Evolutionary conservation across 2,113 vertebrate genomes (phyloP), one percentile per base, ranked within the genome.

Genomic region (Chlorodrepanis virens): DNA sequence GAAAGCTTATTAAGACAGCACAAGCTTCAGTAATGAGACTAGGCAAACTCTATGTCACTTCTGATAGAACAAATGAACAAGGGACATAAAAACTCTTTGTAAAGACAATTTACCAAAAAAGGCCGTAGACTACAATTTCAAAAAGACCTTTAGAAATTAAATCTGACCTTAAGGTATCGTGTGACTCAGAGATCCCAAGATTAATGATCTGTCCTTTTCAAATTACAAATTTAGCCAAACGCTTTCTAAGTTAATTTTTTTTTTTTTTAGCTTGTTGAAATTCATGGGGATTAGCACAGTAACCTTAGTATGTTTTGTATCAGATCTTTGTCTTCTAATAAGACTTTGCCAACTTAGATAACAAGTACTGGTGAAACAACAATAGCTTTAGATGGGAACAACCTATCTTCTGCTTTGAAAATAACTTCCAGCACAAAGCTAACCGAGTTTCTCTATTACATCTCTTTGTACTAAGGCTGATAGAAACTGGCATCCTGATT

Each of bases 1-100:
- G 83, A 92, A 87, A 93, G 42, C 56, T 75, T 87, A 69, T 89
- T 92, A 93, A 93, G 54, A 59, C 29, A 54, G 33, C 24, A 93
- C 21, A 33, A 78, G 39, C 84, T 87, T 82, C 27, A 89, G 2
- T 76, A 94, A 42, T 90, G 72, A 96, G 37, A 50, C 37, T 49
- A 54, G 92, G 57, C n/a, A 92, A 80, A 83, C 52, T 67, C 47
- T 86, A 6, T 79, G 33, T 42, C 29, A 83, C 54, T 80, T 91
- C 61, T 95, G 47, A 91, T 45, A 39, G 69, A 92, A 81, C 31
- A 95, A 50, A 77, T 97, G 29, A 67, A 69, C 28, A 87, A 83
- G 21, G 12, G 12, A 29, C 11, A 42, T 79, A 27, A 29, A 45
- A 74, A 20, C 28, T 35, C 16, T 90, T 69, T 85, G 54, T 65